Percentiles rank a stretch among this genome's conserved stretches.
phyloP scores from a whole-genome alignment of 2,888 invertebrate species.

The Endomychus coccineus region DNA sequence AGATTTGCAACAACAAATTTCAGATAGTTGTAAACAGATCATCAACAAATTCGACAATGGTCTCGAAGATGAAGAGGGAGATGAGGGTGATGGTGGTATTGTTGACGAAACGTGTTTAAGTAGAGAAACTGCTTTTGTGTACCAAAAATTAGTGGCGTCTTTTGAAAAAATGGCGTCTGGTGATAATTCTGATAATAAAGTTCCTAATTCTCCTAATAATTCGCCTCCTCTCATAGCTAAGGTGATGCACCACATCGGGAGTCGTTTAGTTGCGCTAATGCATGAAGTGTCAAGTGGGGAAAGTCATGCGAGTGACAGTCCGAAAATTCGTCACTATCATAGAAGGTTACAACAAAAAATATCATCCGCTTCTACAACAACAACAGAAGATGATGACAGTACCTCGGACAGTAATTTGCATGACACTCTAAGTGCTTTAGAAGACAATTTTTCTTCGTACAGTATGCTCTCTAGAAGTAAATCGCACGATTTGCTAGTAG shows the following conservation, averaged over 20 bases:
- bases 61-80: constrained; percentile 52
- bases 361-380: constrained; percentile 52
- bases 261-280: constrained; percentile 80
- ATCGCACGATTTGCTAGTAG: constrained; percentile 71
- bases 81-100: constrained; percentile 47
- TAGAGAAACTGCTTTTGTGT: constrained; percentile 79
- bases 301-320: constrained; percentile 53
- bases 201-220: constrained; percentile 49
- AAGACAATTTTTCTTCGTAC: constrained; percentile 44
- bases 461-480: constrained; percentile 66
- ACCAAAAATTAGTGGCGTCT: constrained; percentile 77
- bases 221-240: constrained; percentile 83
- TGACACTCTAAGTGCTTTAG: constrained; percentile 39
- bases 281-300: constrained; percentile 82
- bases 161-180: constrained; percentile 68
- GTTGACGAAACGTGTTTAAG: constrained; percentile 48
- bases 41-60: constrained; percentile 72
- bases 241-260: constrained; percentile 88
- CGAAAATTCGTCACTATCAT: constrained; percentile 53
- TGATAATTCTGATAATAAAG: constrained; percentile 38
- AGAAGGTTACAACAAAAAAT: constrained; percentile 51
- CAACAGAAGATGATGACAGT: constrained; percentile 66
- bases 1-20: constrained; percentile 74
- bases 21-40: constrained; percentile 80
- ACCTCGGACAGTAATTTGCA: constrained; percentile 53